A percentile compares a stretch with the other conserved stretches of the same genome.
Evolutionary conservation across 2,113 vertebrate genomes (phyloP).

Genomic region (Okapia johnstoni): DNA sequence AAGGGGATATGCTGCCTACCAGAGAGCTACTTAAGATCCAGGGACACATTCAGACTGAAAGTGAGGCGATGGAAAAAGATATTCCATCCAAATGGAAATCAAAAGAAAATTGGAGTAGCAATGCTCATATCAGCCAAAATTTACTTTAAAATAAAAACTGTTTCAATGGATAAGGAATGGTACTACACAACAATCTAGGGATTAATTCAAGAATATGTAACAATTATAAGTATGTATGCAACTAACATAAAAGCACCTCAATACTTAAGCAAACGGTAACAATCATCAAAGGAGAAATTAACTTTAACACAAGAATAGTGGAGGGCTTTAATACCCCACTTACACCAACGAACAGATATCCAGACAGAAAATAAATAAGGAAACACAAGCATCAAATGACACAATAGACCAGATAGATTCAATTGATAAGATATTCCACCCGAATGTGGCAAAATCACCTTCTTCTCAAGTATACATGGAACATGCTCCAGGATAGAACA

Average conservation of each 20-base stretch:
- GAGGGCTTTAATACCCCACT: background rate
- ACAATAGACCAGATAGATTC: background rate
- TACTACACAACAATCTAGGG: background rate
- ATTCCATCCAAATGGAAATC: background rate
- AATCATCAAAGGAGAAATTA: background rate
- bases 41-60: background rate
- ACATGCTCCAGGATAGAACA: background rate
- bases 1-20: background rate
- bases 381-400: background rate
- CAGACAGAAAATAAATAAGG: background rate
- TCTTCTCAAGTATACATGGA: background rate
- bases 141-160: background rate
- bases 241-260: background rate
- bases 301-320: background rate
- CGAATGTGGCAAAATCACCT: background rate
- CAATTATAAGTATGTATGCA: background rate
- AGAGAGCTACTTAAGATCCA: background rate
- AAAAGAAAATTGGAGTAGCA: background rate
- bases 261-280: background rate
- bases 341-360: background rate
- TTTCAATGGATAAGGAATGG: background rate
- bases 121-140: background rate
- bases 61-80: background rate
- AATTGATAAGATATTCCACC: background rate
- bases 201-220: background rate